Evolutionary conservation across 2,888 invertebrate species (phyloP), one percentile per base, ranked within the genome.

Genomic region (Gymnoscelis rufifasciata): DNA sequence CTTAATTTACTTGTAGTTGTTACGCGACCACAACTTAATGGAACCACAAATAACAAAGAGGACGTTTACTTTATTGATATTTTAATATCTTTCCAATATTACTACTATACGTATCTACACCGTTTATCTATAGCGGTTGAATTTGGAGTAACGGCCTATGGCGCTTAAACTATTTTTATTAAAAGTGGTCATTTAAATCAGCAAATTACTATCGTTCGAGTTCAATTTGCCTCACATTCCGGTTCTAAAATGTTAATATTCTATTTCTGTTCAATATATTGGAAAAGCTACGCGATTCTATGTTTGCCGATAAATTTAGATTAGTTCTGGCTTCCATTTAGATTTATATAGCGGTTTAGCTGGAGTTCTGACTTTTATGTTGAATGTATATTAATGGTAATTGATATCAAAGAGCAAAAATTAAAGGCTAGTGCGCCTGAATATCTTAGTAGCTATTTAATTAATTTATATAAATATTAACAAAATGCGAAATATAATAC

Each of bases 1-100:
- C n/a, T n/a, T n/a, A n/a, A n/a, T n/a, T n/a, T n/a, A n/a, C n/a
- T n/a, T n/a, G n/a, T n/a, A n/a, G n/a, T n/a, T n/a, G n/a, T n/a
- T n/a, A n/a, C n/a, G n/a, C n/a, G n/a, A n/a, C n/a, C n/a, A n/a
- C n/a, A n/a, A n/a, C n/a, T n/a, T n/a, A n/a, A 19, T 19, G 19
- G 2, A 19, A 19, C 19, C 19, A 19, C 5, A 19, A 19, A 19
- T 19, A 19, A 19, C 19, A 19, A n/a, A n/a, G 28, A 38, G 35
- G 13, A 30, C 38, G 12, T 28, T 43, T 43, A 47, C 29, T 47
- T 38, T 33, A 24, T 33, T 11, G 31, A 44, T 47, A 38, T 27
- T 46, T 46, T 31, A 47, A 24, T 15, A 38, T 35, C 19, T 42
- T 38, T 45, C 44, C 19, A 42, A 45, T 44, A 45, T 45, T 50